Percentiles rank a stretch among this genome's conserved stretches.
These are phyloP conservation scores for Geopemphigus sp. DNA, from an alignment of 1,140 invertebrate genomes.

Conservation along the genomic window DNA sequence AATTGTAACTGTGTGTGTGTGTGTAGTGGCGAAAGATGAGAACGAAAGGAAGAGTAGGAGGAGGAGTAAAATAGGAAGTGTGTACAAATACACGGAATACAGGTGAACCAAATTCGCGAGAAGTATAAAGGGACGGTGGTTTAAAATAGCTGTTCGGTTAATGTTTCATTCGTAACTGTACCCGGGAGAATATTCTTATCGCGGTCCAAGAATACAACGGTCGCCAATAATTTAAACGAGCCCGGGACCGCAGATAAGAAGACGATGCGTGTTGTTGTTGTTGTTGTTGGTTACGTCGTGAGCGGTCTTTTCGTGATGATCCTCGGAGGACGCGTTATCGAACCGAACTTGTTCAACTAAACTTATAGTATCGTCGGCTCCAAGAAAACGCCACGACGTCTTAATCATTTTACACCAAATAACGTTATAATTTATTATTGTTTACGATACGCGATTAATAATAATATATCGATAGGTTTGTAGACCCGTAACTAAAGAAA, in stretches of 20 bases:
- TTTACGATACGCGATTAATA: no score
- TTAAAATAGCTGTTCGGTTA: slow-evolving; percentile 23
- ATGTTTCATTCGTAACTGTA: slow-evolving; percentile 45
- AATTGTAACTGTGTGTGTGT: no score
- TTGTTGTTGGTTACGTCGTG: no score
- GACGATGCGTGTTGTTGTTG: slow-evolving; percentile 1
- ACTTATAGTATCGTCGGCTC: no score
- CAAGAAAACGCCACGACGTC: no score
- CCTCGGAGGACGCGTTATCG: slow-evolving; percentile 42
- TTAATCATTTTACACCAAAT: no score
- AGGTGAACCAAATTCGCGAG: slow-evolving; percentile 9
- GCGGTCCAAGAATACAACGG: slow-evolving; percentile 31
- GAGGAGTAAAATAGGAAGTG: no score
- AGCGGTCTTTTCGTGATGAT: neutral
- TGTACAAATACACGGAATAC: neutral
- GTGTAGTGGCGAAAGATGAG: no score
- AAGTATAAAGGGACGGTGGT: slow-evolving; percentile 6
- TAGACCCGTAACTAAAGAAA: no score
- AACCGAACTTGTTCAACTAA: neutral
- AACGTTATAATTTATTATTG: no score
- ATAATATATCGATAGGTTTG: no score
- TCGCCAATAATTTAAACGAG: slow-evolving; percentile 45
- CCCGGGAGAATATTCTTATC: slow-evolving; percentile 48
- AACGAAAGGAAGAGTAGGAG: no score
- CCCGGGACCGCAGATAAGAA: slow-evolving; percentile 36